Evolutionary conservation across 2,113 vertebrate genomes (phyloP), one percentile per base, ranked within the genome.

Genomic region (Nanorana parkeri): DNA sequence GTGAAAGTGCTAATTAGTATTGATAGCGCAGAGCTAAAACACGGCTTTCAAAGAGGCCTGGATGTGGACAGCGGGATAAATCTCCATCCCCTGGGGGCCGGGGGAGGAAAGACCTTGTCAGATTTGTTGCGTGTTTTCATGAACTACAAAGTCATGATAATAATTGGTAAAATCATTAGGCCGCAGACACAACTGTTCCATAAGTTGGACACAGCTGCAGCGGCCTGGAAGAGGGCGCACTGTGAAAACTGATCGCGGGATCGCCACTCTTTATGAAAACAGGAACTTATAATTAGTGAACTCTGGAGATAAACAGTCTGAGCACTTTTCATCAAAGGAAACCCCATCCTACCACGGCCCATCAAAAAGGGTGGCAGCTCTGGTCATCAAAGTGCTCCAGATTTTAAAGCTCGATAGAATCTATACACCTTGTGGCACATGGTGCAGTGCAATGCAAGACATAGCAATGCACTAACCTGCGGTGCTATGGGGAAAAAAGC

Each of bases 161-260:
- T 81, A 81, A 81, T 72, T 81, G 56, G 56, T 72, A 73, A 73
- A 81, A 81, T 72, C 77, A 68, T 78, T 78, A 78, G 64, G 11
- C 77, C 17, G 32, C 52, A 81, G 78, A 72, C 78, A 81, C 32
- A 81, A 81, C 78, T 81, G 17, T 21, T 5, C 52, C 17, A 2
- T 32, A 32, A 81, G 41, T 8, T 21, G 52, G 58, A 72, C 78
- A 71, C 78, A 81, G 36, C 78, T 81, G 78, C 67, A 15, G 77
- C 64, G 21, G 77, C 23, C 63, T 67, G 78, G 67, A 8, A 23
- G 29, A 23, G 20, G 67, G 17, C 21, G 4, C n/a, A 15, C 19
- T 16, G n/a, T 41, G 21, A 17, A 56, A 60, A 52, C n/a, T 26
- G 29, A 60, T 5, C 66, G 26, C 55, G 69, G 67, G 5, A 47